Percentiles rank a stretch among this genome's conserved stretches.
phyloP scores from a whole-genome alignment of 2,888 invertebrate genomes.

The Julus scanicus region DNA sequence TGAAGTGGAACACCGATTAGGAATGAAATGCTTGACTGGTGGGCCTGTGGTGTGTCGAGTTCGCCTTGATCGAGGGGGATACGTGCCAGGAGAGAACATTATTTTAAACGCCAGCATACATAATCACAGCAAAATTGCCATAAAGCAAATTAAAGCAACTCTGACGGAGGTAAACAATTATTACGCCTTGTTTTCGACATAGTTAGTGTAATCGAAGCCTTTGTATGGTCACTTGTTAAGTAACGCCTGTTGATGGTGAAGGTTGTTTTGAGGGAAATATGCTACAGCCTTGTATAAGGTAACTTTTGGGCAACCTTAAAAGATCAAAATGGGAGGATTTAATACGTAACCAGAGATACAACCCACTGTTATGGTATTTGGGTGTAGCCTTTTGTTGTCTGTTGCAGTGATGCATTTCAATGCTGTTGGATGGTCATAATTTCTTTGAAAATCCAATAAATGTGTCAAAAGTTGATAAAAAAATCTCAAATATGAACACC shows the following conservation, averaged over 20 bases:
- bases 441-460: background rate
- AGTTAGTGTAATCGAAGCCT: background rate
- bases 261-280: slow-evolving; percentile 60
- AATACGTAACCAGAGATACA: slow-evolving; percentile 27
- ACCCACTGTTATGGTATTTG: background rate
- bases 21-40: slow-evolving; percentile 87
- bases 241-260: slow-evolving; percentile 61
- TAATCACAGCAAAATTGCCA: slow-evolving; percentile 86
- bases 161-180: slow-evolving; percentile 74
- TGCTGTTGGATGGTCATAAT: background rate
- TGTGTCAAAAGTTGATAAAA: background rate
- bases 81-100: slow-evolving; percentile 94
- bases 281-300: background rate
- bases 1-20: slow-evolving; percentile 90
- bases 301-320: background rate
- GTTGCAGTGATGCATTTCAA: background rate
- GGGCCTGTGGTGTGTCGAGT: slow-evolving; percentile 89
- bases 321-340: background rate
- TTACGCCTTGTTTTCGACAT: background rate
- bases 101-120: slow-evolving; percentile 84
- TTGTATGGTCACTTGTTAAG: slow-evolving; percentile 53
- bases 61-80: slow-evolving; percentile 89
- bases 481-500: background rate
- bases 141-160: slow-evolving; percentile 86
- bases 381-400: background rate